Evolutionary conservation across 2,113 vertebrate species (phyloP).

Genomic region (Rutilus rutilus): DNA sequence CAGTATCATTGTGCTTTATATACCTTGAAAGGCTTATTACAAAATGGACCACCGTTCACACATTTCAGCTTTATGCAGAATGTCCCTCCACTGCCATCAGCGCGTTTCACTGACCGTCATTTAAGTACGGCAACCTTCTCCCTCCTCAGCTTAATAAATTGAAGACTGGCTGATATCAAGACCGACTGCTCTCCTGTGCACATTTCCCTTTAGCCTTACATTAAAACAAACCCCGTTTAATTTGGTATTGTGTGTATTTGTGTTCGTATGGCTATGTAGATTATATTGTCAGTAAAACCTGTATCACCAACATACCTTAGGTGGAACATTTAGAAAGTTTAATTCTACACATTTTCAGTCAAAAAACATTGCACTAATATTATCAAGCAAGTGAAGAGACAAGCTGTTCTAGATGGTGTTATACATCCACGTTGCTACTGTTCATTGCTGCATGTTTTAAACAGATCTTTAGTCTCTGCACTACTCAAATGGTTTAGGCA

Average conservation of each 20-base stretch:
- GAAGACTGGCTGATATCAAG: background rate
- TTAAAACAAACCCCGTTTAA: slow-evolving; percentile 15
- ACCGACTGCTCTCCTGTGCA: slow-evolving; percentile 25
- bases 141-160: background rate
- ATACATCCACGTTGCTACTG: background rate
- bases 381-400: background rate
- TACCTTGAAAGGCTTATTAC: background rate
- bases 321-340: background rate
- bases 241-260: slow-evolving; percentile 43
- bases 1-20: slow-evolving; percentile 29
- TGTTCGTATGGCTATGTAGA: slow-evolving; percentile 15
- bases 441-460: too few relatives aligned
- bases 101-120: background rate
- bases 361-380: background rate
- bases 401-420: background rate
- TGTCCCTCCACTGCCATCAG: background rate
- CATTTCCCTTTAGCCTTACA: slow-evolving; percentile 11
- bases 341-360: background rate
- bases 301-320: background rate
- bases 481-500: background rate
- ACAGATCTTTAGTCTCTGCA: too few relatives aligned
- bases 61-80: background rate
- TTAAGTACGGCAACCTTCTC: background rate
- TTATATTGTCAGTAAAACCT: background rate
- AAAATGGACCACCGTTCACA: background rate